Base-by-base conservation (phyloP, 2,797 vertebrate species). In the Hirundo rustica region DNA sequence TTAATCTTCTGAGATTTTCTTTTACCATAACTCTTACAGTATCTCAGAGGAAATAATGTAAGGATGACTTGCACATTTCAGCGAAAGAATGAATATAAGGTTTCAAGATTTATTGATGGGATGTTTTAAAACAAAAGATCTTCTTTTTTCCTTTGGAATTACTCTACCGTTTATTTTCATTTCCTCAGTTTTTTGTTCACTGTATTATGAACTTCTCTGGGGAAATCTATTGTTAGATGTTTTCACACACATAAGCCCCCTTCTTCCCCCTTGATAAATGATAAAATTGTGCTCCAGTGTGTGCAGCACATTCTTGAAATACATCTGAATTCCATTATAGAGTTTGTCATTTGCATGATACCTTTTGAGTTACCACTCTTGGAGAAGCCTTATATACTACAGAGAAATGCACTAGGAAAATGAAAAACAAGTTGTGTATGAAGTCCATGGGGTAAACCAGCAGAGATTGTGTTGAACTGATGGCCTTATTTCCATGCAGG, bases 321-420 rank as follows among this genome's bases (percentile, higher is more conserved):
- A 87, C 93, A 93, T 95, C 89, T 96, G 93, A 92, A 95, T 97
- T 94, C 85, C 83, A 92, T 96, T 97, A 92, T 71, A 47, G 47
- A 95, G 61, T 92, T 94, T 96, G 90, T 95, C 88, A 88, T 97
- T 96, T 97, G 94, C 93, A 96, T 96, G 94, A 95, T 97, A 96
- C 92, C 92, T 95, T 96, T 88, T 96, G 88, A 96, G 78, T 96
- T 95, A 71, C 74, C 55, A 58, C 77, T 93, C 76, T 88, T 72
- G 14, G 75, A 92, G 77, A 93, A 96, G 88, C 83, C 84, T 96
- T 83, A 85, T 55, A 79, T 80, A 82, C 96, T 88, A 40, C 89
- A 94, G 90, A 97, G 92, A 94, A 97, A 93, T 79, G 75, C 34
- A 81, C 58, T 40, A 70, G 66, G 67, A 94, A 97, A 95, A 96